These are phyloP conservation scores for Xanthia icteritia DNA, from an alignment of 2,888 invertebrate genomes.

Conservation along the genomic window DNA sequence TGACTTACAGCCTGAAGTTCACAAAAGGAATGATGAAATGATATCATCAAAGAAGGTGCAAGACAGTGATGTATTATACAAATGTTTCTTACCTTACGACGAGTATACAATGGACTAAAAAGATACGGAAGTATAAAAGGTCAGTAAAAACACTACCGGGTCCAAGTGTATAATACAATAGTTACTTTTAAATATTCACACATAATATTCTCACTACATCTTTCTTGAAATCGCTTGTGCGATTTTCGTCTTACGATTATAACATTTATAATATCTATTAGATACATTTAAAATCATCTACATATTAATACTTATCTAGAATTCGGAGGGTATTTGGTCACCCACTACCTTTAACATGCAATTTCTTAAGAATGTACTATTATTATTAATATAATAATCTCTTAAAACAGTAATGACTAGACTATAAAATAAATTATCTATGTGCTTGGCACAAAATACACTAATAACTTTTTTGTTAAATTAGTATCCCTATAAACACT, in stretches of 20 bases:
- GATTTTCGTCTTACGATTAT: conserved; percentile 61
- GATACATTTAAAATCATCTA: conserved; percentile 71
- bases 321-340: conserved; percentile 84
- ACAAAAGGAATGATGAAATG: conserved; percentile 41
- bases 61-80: conserved; percentile 46
- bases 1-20: conserved; percentile 44
- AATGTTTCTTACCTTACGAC: conserved; percentile 50
- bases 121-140: conserved; percentile 87
- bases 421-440: conserved; percentile 60
- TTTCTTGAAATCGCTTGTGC: conserved; percentile 81
- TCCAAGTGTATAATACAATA: conserved; percentile 84
- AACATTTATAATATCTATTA: conserved; percentile 59
- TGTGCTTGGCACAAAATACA: conserved; percentile 80
- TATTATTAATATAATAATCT: conserved; percentile 56
- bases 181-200: conserved; percentile 71
- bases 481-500: conserved; percentile 63
- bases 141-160: conserved; percentile 87
- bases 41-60: conserved; percentile 31
- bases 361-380: conserved; percentile 57
- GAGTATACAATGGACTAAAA: conserved; percentile 74
- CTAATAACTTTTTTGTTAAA: conserved; percentile 61
- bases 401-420: conserved; percentile 72
- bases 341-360: conserved; percentile 71
- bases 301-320: conserved; percentile 74
- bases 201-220: conserved; percentile 85